phyloP scores from a whole-genome alignment of 1,140 invertebrate genomes.

The Drosophila equinoxialis region DNA sequence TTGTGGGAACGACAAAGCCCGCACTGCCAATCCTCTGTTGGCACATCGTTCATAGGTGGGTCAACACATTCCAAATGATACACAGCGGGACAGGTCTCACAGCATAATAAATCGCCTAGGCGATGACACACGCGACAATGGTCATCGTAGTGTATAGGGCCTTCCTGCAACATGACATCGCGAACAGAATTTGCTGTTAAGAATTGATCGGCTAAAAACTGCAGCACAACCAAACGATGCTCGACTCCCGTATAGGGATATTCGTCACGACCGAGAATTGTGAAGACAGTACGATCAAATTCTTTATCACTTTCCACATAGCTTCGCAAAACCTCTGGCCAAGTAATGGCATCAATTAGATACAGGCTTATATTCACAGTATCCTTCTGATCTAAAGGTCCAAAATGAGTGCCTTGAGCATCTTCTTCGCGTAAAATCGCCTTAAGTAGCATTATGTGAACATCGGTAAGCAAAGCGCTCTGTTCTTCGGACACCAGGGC shows the following conservation, averaged over 20 bases:
- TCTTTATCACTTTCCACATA: constrained; percentile 95
- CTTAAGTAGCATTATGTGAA: constrained; percentile 96
- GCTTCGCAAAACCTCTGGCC: constrained; percentile 94
- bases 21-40: constrained; percentile 98
- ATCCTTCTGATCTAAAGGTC: constrained; percentile 97
- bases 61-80: constrained; percentile 98
- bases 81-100: constrained; percentile 98
- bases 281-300: constrained; percentile 89
- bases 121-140: constrained; percentile 97
- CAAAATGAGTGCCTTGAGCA: constrained; percentile 96
- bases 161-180: constrained; percentile 97
- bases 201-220: constrained; percentile 97
- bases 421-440: constrained; percentile 97
- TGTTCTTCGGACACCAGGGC: constrained; percentile 96
- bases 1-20: constrained; percentile 95
- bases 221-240: constrained; percentile 92
- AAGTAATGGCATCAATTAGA: constrained; percentile 96
- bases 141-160: constrained; percentile 97
- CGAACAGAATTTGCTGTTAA: constrained; percentile 95
- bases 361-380: constrained; percentile 96
- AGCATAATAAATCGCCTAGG: constrained; percentile 96
- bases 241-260: constrained; percentile 95
- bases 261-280: constrained; percentile 89
- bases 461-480: constrained; percentile 93
- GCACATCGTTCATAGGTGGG: constrained; percentile 95